Conservation (phyloP, 2,797 vertebrate species). For the Melanotaenia trifasciata region DNA sequence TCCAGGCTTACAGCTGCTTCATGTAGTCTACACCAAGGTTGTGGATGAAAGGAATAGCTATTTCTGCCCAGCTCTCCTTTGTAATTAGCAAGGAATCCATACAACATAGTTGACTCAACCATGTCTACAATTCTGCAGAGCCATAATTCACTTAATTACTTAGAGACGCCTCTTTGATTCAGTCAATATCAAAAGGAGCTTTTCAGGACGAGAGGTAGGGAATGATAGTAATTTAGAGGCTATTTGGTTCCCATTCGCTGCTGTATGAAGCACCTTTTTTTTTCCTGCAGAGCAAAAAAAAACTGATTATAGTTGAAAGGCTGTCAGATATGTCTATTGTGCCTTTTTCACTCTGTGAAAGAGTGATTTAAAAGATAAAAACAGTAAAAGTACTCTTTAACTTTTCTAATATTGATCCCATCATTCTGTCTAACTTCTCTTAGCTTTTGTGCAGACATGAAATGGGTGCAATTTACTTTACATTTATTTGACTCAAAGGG, state of each 20-base stretch:
- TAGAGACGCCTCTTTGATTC: conserved; percentile 72
- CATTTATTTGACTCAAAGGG: conserved; percentile 33
- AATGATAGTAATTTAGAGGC: conserved; percentile 72
- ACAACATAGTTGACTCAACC: conserved; percentile 57
- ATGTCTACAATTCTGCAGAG: conserved; percentile 60
- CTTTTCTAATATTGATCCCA: conserved; percentile 63
- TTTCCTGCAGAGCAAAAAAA: conserved; percentile 42
- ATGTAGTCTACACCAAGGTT: conserved; percentile 56
- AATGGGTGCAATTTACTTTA: conserved; percentile 34
- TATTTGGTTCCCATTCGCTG: conserved; percentile 56
- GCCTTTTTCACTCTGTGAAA: conserved; percentile 50
- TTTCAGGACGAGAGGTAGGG: conserved; percentile 59
- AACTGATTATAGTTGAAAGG: conserved; percentile 62
- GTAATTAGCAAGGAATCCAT: conserved; percentile 77
- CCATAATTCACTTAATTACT: conserved; percentile 79
- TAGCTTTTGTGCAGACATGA: conserved; percentile 36
- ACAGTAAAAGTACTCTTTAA: conserved; percentile 48
- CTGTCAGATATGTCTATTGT: conserved; percentile 63
- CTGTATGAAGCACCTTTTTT: conserved; percentile 17
- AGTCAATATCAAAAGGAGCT: conserved; percentile 70
- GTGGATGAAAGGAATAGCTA: conserved; percentile 72
- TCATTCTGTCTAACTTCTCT: conserved; percentile 38
- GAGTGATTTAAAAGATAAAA: conserved; percentile 56
- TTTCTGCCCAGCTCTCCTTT: conserved; percentile 70
- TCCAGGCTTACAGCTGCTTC: conserved; percentile 67